Base-by-base conservation (phyloP, 2,888 invertebrate species). In the Mesochorus sp. region DNA sequence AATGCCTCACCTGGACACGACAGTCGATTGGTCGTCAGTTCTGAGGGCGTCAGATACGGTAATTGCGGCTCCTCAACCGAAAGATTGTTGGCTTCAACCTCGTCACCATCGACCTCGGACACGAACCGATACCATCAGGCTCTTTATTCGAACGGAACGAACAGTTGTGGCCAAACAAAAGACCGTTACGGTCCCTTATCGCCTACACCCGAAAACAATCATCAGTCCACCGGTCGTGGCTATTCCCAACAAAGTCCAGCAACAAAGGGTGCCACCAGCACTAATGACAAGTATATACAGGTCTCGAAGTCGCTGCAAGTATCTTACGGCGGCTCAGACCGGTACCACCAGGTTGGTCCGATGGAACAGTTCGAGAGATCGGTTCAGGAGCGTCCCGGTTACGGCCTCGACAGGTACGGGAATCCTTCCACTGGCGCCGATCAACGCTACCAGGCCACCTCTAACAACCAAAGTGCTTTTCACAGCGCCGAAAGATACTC, bases 401-500 rank as follows among this genome's bases (percentile, higher is more conserved):
- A 82, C 53, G 47, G 47, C 8, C 51, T 82, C 34, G 82, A 82
- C 21, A 70, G 81, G 17, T 81, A 81, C 12, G 76, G 76, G 0
- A 81, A 74, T 44, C 37, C 77, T 2, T 57, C 76, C 44, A 71
- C 14, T 6, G 51, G 26, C 2, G n/a, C 37, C 4, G 78, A 78
- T 28, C 37, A 59, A 5, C 42, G 78, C 4, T 78, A 78, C 26
- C 74, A 70, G 74, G 57, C 62, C 31, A 8, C 47, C 26, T 34
- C 49, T 1, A 62, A 44, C 12, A 61, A 59, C 26, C 88, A 88
- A 49, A 86, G 88, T n/a, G n/a, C n/a, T 31, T 89, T 85, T 81
- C 88, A 89, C 34, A 75, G 82, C 26, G 66, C 86, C 61, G 91
- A 90, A 61, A 86, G 89, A 21, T 90, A 88, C 80, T 90, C 89